These are phyloP conservation scores for Acanthosoma haemorrhoidale DNA, from an alignment of 2,888 invertebrate species.

Conservation along the genomic window DNA sequence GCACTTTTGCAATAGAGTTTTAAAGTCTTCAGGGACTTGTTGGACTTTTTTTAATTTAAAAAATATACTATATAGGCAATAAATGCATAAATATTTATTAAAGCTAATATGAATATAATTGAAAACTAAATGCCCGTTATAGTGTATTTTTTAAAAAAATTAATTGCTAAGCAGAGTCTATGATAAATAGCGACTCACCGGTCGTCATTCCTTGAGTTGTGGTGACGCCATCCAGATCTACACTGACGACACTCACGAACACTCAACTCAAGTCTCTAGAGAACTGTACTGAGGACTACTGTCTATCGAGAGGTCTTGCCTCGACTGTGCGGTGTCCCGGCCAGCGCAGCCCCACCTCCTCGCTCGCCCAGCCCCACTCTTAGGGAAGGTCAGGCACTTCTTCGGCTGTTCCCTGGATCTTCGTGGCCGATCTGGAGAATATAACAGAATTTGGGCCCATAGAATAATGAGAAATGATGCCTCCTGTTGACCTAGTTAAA, in stretches of 20 bases:
- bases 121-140: too few species aligned
- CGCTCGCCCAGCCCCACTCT: conserved; percentile 1
- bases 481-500: too few species aligned
- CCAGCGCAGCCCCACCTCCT: neutral
- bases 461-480: too few species aligned
- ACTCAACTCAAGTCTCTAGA: neutral
- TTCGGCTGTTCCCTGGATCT: too few species aligned
- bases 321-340: neutral
- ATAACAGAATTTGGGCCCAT: too few species aligned
- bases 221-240: neutral
- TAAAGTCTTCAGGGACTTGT: too few species aligned
- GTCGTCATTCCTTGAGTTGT: neutral
- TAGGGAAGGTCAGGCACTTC: neutral
- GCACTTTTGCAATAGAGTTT: too few species aligned
- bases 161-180: neutral
- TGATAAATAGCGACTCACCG: neutral
- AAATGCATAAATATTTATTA: too few species aligned
- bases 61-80: neutral
- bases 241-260: conserved; percentile 10
- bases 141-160: too few species aligned
- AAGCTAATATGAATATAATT: too few species aligned
- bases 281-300: neutral
- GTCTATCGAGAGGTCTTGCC: neutral
- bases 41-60: too few species aligned
- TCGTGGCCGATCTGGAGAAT: neutral